Evolutionary conservation across 2,113 vertebrate species (phyloP), one percentile per base, ranked within the genome.

Genomic region (Ammospiza nelsoni): DNA sequence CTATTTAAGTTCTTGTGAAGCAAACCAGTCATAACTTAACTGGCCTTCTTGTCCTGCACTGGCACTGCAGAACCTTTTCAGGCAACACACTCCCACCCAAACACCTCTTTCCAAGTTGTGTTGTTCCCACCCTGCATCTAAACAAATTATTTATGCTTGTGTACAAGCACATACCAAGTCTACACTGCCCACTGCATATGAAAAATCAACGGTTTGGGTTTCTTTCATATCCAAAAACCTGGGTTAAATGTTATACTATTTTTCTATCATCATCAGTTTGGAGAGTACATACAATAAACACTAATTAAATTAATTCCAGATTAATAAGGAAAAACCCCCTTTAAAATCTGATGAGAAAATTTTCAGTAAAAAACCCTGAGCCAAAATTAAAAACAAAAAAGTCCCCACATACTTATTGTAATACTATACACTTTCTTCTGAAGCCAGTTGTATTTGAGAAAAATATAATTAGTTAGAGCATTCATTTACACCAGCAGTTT

Each of bases 1-100:
- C 63, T 67, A 48, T 46, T 84, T 15, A 51, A 61, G 52, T 33
- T 84, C 27, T 58, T 37, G n/a, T 19, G 54, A 96, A 93, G 92
- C 46, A 63, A 89, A 22, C 33, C 12, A 49, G 67, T 43, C 44
- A 51, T 27, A 91, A 77, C 19, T 2, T 39, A 35, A 77, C 69
- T 39, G 35, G 39, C 46, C 76, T 46, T 9, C 65, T 63, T n/a
- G 15, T 44, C 46, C 57, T 52, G 61, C 8, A 25, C 52, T 87
- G 7, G 4, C 9, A 11, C 6, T 35, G 27, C 24, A 48, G 27
- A 84, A 7, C 59, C 22, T 79, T 48, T 28, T 18, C 24, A 79
- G 66, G 75, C n/a, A 90, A 75, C 0, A 0, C 22, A 39, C 5
- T 15, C 18, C 16, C 4, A 16, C 12, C 37, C 54, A 2, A 52